These are phyloP conservation scores for Cepaea nemoralis DNA, from an alignment of 1,140 invertebrate species.

Conservation along the genomic window DNA sequence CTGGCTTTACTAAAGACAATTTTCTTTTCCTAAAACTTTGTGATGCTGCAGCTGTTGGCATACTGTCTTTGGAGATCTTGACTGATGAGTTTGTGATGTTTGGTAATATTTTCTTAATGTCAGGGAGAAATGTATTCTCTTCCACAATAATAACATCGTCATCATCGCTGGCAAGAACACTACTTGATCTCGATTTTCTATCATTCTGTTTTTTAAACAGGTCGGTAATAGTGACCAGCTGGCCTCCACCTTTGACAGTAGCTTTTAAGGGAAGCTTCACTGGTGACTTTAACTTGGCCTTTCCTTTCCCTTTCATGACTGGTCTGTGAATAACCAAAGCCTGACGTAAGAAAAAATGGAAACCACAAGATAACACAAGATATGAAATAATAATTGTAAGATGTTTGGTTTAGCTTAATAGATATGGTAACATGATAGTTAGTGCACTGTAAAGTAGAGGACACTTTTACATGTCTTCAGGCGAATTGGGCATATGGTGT, in stretches of 20 bases:
- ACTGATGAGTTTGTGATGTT: neutral
- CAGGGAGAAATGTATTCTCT: neutral
- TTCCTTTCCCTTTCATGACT: neutral
- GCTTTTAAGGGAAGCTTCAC: neutral
- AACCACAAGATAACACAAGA: no score
- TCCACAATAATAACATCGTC: constrained; percentile 9
- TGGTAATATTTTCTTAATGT: neutral
- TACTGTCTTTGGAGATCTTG: neutral
- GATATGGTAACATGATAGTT: no score
- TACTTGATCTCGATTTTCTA: neutral
- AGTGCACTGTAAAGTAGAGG: no score
- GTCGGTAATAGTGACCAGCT: neutral
- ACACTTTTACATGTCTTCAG: no score
- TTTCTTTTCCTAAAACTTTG: neutral
- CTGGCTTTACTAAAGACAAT: neutral
- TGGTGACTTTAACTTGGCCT: neutral
- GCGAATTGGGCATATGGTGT: no score
- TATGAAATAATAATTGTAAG: no score
- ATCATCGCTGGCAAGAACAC: neutral
- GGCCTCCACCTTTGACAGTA: neutral
- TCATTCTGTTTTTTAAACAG: neutral
- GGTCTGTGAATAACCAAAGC: neutral
- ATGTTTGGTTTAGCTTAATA: no score
- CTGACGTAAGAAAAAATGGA: neutral
- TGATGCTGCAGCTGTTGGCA: neutral